Percentiles rank a stretch among this genome's conserved stretches.
These are phyloP conservation scores for Anthophora plumipes DNA, from an alignment of 2,888 invertebrate genomes.

Conservation along the genomic window DNA sequence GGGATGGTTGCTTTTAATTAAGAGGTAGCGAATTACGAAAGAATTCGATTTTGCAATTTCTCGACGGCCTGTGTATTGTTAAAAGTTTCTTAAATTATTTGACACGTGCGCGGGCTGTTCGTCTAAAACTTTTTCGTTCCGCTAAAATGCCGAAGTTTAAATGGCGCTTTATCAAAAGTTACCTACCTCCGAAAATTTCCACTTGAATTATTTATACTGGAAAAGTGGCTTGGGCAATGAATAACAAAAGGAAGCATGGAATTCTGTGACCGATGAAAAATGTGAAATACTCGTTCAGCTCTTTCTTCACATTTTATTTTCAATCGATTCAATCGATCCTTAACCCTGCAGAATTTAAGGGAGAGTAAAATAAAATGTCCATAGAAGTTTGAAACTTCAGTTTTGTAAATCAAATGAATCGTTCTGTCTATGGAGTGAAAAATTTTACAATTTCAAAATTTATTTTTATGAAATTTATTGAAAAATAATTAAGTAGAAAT, in stretches of 20 bases:
- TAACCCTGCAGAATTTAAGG: too few species aligned
- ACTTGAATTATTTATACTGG: not conserved
- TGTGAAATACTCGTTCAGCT: too few species aligned
- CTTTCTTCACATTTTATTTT: too few species aligned
- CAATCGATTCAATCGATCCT: too few species aligned
- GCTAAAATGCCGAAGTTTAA: slow-evolving; percentile 1
- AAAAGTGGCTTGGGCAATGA: not conserved
- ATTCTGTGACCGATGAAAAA: too few species aligned
- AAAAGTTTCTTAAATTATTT: slow-evolving; percentile 28
- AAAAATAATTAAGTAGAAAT: too few species aligned
- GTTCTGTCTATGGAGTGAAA: too few species aligned
- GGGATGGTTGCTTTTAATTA: not conserved
- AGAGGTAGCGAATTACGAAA: not conserved
- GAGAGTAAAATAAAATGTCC: too few species aligned
- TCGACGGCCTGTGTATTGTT: not conserved
- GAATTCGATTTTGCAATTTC: not conserved
- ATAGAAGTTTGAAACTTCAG: too few species aligned
- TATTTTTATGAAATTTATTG: too few species aligned
- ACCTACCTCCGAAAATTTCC: not conserved
- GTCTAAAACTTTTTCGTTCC: not conserved
- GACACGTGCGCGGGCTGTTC: not conserved
- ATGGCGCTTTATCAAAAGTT: slow-evolving; percentile 6
- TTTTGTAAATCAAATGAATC: too few species aligned
- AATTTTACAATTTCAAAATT: too few species aligned
- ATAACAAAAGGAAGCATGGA: not conserved